phyloP scores from a whole-genome alignment of 2,113 vertebrate species.

The Argyrosomus japonicus region DNA sequence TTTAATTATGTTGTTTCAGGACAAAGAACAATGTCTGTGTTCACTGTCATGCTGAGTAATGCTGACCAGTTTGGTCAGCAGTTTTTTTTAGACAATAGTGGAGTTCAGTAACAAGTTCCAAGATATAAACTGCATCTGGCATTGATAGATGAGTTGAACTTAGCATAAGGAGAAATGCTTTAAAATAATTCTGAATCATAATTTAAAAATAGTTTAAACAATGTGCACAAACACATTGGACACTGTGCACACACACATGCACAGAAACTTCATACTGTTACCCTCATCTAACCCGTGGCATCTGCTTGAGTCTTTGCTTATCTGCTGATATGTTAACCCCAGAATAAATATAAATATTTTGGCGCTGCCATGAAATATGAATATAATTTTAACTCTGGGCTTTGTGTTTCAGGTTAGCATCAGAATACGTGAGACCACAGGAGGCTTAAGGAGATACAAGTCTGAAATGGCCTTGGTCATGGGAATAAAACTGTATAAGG shows the following conservation, averaged over 20 bases:
- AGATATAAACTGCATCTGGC: slow-evolving; percentile 46
- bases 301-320: no score
- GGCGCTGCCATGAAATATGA: neutral
- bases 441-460: neutral
- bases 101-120: slow-evolving; percentile 26
- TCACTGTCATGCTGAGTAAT: slow-evolving; percentile 59
- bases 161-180: slow-evolving; percentile 9
- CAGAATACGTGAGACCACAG: neutral
- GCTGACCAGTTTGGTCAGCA: slow-evolving; percentile 26
- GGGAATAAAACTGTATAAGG: slow-evolving; percentile 19
- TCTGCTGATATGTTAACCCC: neutral
- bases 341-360: neutral
- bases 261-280: slow-evolving; percentile 6
- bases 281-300: neutral
- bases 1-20: slow-evolving; percentile 58
- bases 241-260: neutral
- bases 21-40: slow-evolving; percentile 56
- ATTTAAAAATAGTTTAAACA: slow-evolving; percentile 20
- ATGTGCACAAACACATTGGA: slow-evolving; percentile 26
- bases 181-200: neutral
- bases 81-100: slow-evolving; percentile 48
- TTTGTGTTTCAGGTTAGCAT: slow-evolving; percentile 2
- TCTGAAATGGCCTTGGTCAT: neutral
- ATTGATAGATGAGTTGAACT: slow-evolving; percentile 27
- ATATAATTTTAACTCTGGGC: neutral